These are phyloP conservation scores for Syrista parreyssii DNA, from an alignment of 2,888 invertebrate species.

Conservation along the genomic window DNA sequence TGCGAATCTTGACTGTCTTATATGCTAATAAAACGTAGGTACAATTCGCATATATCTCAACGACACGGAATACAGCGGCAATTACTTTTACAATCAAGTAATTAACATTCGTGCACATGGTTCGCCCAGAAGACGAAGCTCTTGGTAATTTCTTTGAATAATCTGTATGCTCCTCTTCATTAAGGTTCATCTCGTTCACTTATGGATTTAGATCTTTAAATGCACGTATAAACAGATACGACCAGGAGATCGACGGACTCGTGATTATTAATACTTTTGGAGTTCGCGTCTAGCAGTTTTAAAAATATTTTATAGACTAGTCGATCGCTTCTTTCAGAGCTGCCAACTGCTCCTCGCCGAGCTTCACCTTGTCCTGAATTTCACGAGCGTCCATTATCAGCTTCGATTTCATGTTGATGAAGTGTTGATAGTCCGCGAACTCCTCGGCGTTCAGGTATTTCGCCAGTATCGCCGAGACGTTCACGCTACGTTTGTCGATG, in stretches of 20 bases:
- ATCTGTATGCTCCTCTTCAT: not conserved
- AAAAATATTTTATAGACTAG: conserved; percentile 35
- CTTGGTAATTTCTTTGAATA: not conserved
- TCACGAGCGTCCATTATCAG: conserved; percentile 85
- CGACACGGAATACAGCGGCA: not conserved
- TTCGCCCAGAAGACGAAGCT: not conserved
- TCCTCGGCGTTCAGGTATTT: conserved; percentile 80
- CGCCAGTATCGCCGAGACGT: conserved; percentile 77
- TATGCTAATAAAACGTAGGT: not conserved
- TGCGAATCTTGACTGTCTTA: not conserved
- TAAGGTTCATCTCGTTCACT: not conserved
- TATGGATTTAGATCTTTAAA: not conserved
- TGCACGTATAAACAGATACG: not conserved
- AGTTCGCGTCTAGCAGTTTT: not conserved
- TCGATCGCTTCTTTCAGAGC: conserved; percentile 75
- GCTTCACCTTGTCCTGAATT: conserved; percentile 84
- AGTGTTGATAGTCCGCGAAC: conserved; percentile 84
- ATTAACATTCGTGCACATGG: not conserved
- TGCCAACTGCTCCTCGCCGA: conserved; percentile 82
- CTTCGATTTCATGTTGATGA: conserved; percentile 88
- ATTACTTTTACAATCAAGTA: not conserved
- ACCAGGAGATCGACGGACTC: not conserved
- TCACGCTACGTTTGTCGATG: conserved; percentile 81
- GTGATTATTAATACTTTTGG: not conserved
- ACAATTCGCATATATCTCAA: not conserved